phyloP scores from a whole-genome alignment of 2,113 vertebrate species.

The Mastomys coucha region DNA sequence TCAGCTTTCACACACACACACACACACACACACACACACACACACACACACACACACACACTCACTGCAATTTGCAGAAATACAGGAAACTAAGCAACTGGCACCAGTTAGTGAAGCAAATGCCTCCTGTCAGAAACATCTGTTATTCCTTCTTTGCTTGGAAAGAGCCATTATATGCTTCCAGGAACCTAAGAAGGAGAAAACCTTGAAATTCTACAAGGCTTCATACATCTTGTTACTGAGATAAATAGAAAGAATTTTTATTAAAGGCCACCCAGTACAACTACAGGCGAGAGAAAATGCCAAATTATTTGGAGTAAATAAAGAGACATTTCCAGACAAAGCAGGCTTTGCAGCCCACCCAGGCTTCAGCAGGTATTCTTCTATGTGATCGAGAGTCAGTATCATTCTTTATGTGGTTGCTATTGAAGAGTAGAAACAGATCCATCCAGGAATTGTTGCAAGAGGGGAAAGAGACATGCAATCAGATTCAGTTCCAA shows the following conservation, averaged over 20 bases:
- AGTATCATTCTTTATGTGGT: background rate
- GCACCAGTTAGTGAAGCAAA: background rate
- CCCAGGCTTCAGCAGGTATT: constrained; percentile 10
- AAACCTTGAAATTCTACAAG: background rate
- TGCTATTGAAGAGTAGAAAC: background rate
- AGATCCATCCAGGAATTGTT: background rate
- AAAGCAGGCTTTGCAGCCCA: background rate
- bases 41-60: background rate
- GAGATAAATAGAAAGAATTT: constrained; percentile 67
- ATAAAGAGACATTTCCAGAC: constrained; percentile 6
- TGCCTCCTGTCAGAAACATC: constrained; percentile 11
- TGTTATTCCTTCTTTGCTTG: constrained; percentile 47
- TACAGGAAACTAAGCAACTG: background rate
- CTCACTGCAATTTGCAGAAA: background rate
- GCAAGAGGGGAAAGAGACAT: background rate
- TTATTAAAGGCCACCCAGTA: constrained; percentile 5
- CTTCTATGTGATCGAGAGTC: background rate
- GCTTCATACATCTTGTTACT: constrained; percentile 58
- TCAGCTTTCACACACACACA: background rate
- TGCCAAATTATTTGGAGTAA: constrained; percentile 35
- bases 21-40: background rate
- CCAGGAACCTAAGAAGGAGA: constrained; percentile 5
- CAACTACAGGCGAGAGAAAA: constrained; percentile 51
- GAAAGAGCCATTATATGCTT: constrained; percentile 4
- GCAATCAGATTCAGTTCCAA: background rate